Conservation (phyloP, 2,888 invertebrate species). For the Chrysodeixis includens region DNA sequence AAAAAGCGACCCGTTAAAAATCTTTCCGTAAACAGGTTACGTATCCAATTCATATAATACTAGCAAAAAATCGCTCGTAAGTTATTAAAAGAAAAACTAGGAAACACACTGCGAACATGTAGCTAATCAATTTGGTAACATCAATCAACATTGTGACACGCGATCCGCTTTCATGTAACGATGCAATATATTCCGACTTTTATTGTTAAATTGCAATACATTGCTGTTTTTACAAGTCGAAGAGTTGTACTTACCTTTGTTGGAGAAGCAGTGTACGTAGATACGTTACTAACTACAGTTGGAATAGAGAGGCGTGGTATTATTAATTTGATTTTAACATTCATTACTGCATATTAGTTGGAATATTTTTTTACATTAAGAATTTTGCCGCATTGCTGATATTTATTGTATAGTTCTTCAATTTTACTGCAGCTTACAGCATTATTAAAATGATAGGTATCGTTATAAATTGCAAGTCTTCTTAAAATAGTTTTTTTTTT, state of each 20-base stretch:
- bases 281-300: neutral
- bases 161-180: slow-evolving; percentile 48
- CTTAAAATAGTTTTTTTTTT: neutral
- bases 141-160: slow-evolving; percentile 58
- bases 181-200: slow-evolving; percentile 18
- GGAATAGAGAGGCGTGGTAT: slow-evolving; percentile 10
- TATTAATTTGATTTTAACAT: slow-evolving; percentile 17
- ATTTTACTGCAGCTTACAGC: too few relatives aligned
- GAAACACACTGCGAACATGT: slow-evolving; percentile 49
- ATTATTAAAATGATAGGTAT: neutral
- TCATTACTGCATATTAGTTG: neutral
- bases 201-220: neutral
- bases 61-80: slow-evolving; percentile 47
- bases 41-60: slow-evolving; percentile 22
- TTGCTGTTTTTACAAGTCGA: slow-evolving; percentile 1
- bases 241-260: too few relatives aligned
- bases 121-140: slow-evolving; percentile 61
- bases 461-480: neutral
- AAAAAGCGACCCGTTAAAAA: slow-evolving; percentile 4
- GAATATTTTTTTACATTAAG: too few relatives aligned
- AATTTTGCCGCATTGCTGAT: too few relatives aligned
- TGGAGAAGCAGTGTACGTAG: slow-evolving; percentile 8
- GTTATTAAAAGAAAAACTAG: slow-evolving; percentile 54
- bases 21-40: slow-evolving; percentile 45
- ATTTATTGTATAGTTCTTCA: too few relatives aligned